Base-by-base conservation (phyloP, 2,113 vertebrate genomes). In the Epinephelus moara region DNA sequence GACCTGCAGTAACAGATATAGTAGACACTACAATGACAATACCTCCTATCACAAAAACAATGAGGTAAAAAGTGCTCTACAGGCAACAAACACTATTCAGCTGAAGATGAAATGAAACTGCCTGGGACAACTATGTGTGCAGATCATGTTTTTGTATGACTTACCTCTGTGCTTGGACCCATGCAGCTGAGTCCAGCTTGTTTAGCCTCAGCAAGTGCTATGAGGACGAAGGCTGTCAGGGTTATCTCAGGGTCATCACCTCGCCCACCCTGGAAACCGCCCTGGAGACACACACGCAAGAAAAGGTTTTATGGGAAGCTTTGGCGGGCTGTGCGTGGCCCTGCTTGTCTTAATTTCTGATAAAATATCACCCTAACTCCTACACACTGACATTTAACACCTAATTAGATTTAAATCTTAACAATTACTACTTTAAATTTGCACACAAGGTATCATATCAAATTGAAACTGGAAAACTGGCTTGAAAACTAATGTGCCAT, bases 141-240 rank as follows among this genome's bases (percentile, higher is more conserved):
- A 57, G 18, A 30, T n/a, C 0, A 3, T 12, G 33, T 37, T 15
- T 21, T 3, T 2, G 6, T 19, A 1, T 17, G 10, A 70, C 1
- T 78, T 55, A 93, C 92, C 62, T 91, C 56, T 4, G 87, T 11
- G 1, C 73, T 21, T 4, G 72, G n/a, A 37, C 40, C 27, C 1
- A 0, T 23, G 49, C 92, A 96, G 90, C 70, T 61, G 95, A 96
- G 0, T 90, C 93, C 92, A 83, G 90, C 91, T 71, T 1, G 85
- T 81, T 75, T 55, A 71, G 97, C 90, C 71, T 98, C 97, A 6
- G 93, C 57, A 18, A 99, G 78, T 0, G 97, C 96, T 0, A 98
- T 84, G 66, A 98, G 86, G 30, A 97, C 95, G 0, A 99, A 98
- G 18, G 97, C 96, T 0, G 98, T 97, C 59, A 99, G 95, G 0